These are phyloP conservation scores for Bemisia tabaci DNA, from an alignment of 1,140 invertebrate species.

Conservation along the genomic window DNA sequence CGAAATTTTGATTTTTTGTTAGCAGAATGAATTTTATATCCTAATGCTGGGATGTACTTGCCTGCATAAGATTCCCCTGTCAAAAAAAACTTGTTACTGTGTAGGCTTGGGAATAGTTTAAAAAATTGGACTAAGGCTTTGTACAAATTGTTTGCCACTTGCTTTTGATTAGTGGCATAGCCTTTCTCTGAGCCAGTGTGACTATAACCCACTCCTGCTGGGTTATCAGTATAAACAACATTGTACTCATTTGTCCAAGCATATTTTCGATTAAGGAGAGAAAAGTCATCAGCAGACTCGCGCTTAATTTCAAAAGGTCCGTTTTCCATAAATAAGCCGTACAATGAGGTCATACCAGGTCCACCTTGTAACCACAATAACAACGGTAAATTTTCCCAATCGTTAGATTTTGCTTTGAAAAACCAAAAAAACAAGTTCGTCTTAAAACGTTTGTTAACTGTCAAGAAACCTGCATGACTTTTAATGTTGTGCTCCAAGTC, in stretches of 20 bases:
- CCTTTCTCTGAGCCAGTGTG: constrained; percentile 43
- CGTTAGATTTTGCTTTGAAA: constrained; percentile 39
- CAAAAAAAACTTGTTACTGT: constrained; percentile 53
- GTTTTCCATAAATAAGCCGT: constrained; percentile 67
- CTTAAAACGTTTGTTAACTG: constrained; percentile 40
- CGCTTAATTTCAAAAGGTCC: constrained; percentile 28
- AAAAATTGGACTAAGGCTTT: constrained; percentile 43
- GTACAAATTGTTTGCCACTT: constrained; percentile 27
- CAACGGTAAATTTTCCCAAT: constrained; percentile 25
- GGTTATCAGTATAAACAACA: constrained; percentile 63
- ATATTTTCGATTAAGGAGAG: constrained; percentile 7
- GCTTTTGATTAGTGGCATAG: constrained; percentile 47
- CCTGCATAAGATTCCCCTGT: constrained; percentile 80
- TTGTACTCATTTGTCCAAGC: constrained; percentile 16
- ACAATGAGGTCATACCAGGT: constrained; percentile 64
- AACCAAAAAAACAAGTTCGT: constrained; percentile 64
- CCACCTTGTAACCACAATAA: constrained; percentile 76
- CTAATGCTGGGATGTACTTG: constrained; percentile 67
- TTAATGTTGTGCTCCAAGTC: neutral
- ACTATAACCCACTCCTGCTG: constrained; percentile 36
- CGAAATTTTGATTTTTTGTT: constrained; percentile 18
- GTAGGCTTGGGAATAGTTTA: constrained; percentile 49
- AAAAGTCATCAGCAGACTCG: neutral
- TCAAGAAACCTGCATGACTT: constrained; percentile 52
- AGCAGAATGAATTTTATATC: constrained; percentile 56